Base-by-base conservation (phyloP, 2,888 invertebrate genomes). In the Acanthopleura granulata region DNA sequence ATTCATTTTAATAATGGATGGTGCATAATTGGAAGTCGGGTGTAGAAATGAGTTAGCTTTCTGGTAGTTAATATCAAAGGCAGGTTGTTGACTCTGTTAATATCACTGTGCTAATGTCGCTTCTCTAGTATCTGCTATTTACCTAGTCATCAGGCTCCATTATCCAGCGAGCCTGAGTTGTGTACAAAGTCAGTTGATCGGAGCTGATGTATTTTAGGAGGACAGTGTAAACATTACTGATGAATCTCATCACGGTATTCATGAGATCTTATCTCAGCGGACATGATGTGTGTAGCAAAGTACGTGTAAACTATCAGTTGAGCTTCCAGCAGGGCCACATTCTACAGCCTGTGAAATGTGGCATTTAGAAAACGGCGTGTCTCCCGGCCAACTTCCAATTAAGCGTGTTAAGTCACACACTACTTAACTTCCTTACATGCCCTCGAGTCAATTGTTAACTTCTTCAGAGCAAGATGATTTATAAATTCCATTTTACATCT, bases 201-300 rank as follows among this genome's bases (percentile, higher is more conserved):
- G 18, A 57, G 57, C 57, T 22, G n/a, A 57, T 57, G 57, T 57
- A 57, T 57, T 57, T 57, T 57, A 57, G 57, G 22, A 18, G 57
- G 57, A 18, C 57, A n/a, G 22, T 9, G 57, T 57, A 57, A 57
- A 57, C 57, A 57, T 18, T n/a, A 22, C 22, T 57, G 57, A 57
- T 57, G 57, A 22, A 18, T 57, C n/a, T 22, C 18, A n/a, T n/a
- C 22, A 22, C n/a, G 57, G 57, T 57, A 57, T 57, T 57, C 57
- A 57, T 57, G 57, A 57, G 22, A 22, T 57, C 57, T 57, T 57
- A 57, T 57, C 57, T 40, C 40, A 6, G 40, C 9, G 40, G 40
- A 40, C 40, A 40, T 40, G 40, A 40, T 9, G 40, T 40, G 40
- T 40, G 40, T 40, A 40, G 40, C 40, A 40, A 40, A 40, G 40